phyloP scores from a whole-genome alignment of 2,113 vertebrate species.

The Gopherus flavomarginatus region DNA sequence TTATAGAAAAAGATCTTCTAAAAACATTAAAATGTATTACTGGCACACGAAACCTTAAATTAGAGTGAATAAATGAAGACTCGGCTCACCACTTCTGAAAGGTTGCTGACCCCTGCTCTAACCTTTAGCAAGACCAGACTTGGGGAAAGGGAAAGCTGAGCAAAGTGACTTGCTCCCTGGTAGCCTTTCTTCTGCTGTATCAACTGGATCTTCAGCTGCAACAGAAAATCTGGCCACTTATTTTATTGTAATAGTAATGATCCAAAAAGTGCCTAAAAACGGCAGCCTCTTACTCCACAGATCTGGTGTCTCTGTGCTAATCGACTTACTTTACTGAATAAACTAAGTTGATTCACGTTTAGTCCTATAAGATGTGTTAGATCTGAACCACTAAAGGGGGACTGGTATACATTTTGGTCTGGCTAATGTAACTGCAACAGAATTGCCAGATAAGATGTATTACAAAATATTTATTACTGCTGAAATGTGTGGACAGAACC shows the following conservation, averaged over 20 bases:
- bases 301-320: background rate
- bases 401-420: background rate
- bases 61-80: too few relatives aligned
- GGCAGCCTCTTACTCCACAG: background rate
- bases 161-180: background rate
- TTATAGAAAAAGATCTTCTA: too few relatives aligned
- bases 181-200: background rate
- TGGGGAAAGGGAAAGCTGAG: background rate
- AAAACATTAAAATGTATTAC: too few relatives aligned
- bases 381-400: background rate
- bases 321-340: background rate
- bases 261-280: background rate
- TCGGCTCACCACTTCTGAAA: too few relatives aligned
- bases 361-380: background rate
- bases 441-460: background rate
- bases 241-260: background rate
- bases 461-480: background rate
- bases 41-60: too few relatives aligned
- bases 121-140: background rate
- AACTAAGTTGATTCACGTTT: background rate
- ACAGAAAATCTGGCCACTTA: background rate
- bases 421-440: background rate
- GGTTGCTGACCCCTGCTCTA: too few relatives aligned
- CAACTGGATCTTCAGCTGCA: background rate
- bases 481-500: background rate